Conservation (phyloP, 2,113 vertebrate species). For the Gymnocephalus cernua region DNA sequence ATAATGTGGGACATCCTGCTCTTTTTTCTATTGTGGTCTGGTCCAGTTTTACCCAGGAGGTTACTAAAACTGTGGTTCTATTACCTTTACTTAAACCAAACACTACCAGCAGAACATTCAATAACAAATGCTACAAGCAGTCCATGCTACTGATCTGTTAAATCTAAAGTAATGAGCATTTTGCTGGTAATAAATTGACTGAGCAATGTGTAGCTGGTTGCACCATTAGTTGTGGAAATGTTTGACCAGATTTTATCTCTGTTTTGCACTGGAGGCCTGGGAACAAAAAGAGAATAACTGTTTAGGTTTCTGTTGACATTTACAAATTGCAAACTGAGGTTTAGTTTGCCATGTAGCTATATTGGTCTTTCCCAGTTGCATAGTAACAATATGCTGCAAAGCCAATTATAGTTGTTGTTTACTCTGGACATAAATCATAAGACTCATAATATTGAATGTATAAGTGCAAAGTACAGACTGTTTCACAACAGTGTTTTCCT, state of each 20-base stretch:
- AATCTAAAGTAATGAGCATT: background rate
- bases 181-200: background rate
- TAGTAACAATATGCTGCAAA: constrained; percentile 20
- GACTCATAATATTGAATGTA: constrained; percentile 15
- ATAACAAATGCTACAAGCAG: background rate
- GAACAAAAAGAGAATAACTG: background rate
- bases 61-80: constrained; percentile 4
- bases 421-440: constrained; percentile 41
- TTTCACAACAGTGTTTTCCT: constrained; percentile 2
- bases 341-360: constrained; percentile 37
- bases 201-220: background rate
- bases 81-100: background rate
- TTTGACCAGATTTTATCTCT: background rate
- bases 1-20: constrained; percentile 18
- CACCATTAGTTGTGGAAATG: background rate
- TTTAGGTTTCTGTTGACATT: constrained; percentile 39
- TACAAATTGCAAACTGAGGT: constrained; percentile 31
- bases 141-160: background rate
- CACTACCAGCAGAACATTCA: background rate
- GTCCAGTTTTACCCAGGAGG: constrained; percentile 7
- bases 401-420: constrained; percentile 53
- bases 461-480: constrained; percentile 44
- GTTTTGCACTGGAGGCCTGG: background rate
- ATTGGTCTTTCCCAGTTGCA: constrained; percentile 25
- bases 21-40: background rate